phyloP scores from a whole-genome alignment of 2,113 vertebrate genomes.

The Speoplatyrhinus poulsoni region DNA sequence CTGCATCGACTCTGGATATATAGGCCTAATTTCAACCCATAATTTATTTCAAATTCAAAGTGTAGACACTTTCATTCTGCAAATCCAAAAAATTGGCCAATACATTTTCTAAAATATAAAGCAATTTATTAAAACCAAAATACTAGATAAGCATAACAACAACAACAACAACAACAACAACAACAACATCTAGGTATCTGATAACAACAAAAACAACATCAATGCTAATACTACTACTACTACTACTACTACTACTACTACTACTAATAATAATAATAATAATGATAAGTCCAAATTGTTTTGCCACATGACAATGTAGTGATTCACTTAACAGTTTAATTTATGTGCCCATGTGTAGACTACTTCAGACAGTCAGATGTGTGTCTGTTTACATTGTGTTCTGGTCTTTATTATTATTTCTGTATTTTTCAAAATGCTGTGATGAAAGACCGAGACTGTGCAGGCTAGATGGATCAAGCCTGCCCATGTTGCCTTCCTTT shows the following conservation, averaged over 20 bases:
- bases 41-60: slow-evolving; percentile 3
- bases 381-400: slow-evolving; percentile 91
- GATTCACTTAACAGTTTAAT: slow-evolving; percentile 37
- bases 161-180: slow-evolving; percentile 2
- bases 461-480: slow-evolving; percentile 88
- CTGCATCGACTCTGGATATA: background rate
- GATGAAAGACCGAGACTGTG: slow-evolving; percentile 84
- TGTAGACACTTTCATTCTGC: too few relatives aligned
- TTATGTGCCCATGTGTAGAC: slow-evolving; percentile 29
- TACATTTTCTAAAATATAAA: background rate
- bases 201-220: slow-evolving; percentile 35
- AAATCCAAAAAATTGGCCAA: too few relatives aligned
- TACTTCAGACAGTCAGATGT: slow-evolving; percentile 79
- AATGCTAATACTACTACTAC: slow-evolving; percentile 35
- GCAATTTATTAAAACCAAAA: background rate
- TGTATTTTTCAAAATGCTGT: slow-evolving; percentile 88
- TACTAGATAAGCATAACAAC: background rate
- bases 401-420: slow-evolving; percentile 84
- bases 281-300: slow-evolving; percentile 18
- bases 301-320: slow-evolving; percentile 14
- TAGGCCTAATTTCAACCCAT: background rate
- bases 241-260: slow-evolving; percentile 31
- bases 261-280: slow-evolving; percentile 39
- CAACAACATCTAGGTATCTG: slow-evolving; percentile 16
- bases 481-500: slow-evolving; percentile 92